Conservation (phyloP, 2,888 invertebrate genomes). For the Galerucella calmariensis region DNA sequence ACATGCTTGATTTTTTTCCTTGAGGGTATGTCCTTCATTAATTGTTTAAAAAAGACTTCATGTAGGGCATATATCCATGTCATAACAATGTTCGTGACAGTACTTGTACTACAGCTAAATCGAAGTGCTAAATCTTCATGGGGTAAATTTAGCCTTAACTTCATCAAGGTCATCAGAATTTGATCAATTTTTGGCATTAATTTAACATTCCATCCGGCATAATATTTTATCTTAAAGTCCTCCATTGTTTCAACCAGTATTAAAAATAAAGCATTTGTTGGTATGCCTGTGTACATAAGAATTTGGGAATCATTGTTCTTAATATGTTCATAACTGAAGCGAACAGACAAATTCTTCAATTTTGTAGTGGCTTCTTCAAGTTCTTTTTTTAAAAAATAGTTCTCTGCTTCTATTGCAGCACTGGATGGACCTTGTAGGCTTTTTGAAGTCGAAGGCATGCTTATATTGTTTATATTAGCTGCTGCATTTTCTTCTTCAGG, state of each 20-base stretch:
- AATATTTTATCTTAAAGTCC: no score
- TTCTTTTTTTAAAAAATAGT: no score
- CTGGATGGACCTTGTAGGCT: no score
- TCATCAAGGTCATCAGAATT: constrained; percentile 13
- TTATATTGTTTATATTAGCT: no score
- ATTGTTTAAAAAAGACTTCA: constrained; percentile 14
- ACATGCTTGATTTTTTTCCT: constrained; percentile 3
- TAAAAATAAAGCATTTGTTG: neutral
- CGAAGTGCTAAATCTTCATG: constrained; percentile 10
- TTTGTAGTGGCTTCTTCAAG: no score
- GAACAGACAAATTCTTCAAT: no score
- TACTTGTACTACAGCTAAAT: constrained; percentile 3
- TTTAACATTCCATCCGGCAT: no score
- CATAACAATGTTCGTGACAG: constrained; percentile 9
- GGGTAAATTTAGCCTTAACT: constrained; percentile 10
- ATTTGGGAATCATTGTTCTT: no score
- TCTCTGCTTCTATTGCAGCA: no score
- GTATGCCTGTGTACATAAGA: constrained; percentile 7
- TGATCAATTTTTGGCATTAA: constrained; percentile 1
- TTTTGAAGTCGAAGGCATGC: no score
- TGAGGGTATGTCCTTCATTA: neutral
- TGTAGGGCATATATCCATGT: constrained; percentile 9
- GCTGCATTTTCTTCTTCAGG: no score
- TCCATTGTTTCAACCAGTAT: neutral
- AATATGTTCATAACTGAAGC: no score